Base-by-base conservation (phyloP, 1,140 invertebrate genomes). In the Zaprionus camerounensis region DNA sequence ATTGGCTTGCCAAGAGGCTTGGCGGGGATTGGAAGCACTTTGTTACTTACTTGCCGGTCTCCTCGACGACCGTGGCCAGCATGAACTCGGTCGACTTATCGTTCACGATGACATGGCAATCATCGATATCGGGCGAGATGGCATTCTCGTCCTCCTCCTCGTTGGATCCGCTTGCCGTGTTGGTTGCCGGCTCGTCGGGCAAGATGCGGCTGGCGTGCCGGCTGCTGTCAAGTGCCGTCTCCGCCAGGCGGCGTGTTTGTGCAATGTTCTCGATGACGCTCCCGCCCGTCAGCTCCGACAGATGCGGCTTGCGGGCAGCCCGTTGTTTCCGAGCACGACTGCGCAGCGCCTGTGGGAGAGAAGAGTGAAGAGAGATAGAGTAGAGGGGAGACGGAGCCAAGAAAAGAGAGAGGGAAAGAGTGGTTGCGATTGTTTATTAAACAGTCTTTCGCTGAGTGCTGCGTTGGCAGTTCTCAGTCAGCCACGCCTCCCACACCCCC, bases 21-120 rank as follows among this genome's bases (percentile, higher is more conserved):
- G 22, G 38, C n/a, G 15, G 26, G 44, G 28, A 34, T 64, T 72
- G 65, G n/a, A 22, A 26, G 34, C 58, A 74, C 66, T 74, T 65
- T 51, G 68, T 61, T 63, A 93, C 93, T 93, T 92, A 95, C 96
- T 95, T 95, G 93, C 94, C 95, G 53, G 95, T 95, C 94, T 97
- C 96, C 92, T 97, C 96, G 74, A 95, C 95, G 56, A 97, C 96
- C 9, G 97, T 96, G 5, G 96, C 96, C 69, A 98, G 93, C 93
- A 98, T 97, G 91, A 98, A 97, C 90, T 98, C 97, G 5, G 96
- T 97, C 64, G 96, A 97, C 93, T 97, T 97, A 91, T 97, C 97
- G 92, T 98, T 98, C 13, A 96, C 96, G 79, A 98, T 97, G 76
- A 98, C 96, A 90, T 97, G 96, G 90, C 96, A 97, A 51, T 96